Evolutionary conservation across 1,140 invertebrate species (phyloP).

Genomic region (Zaprionus camerounensis): DNA sequence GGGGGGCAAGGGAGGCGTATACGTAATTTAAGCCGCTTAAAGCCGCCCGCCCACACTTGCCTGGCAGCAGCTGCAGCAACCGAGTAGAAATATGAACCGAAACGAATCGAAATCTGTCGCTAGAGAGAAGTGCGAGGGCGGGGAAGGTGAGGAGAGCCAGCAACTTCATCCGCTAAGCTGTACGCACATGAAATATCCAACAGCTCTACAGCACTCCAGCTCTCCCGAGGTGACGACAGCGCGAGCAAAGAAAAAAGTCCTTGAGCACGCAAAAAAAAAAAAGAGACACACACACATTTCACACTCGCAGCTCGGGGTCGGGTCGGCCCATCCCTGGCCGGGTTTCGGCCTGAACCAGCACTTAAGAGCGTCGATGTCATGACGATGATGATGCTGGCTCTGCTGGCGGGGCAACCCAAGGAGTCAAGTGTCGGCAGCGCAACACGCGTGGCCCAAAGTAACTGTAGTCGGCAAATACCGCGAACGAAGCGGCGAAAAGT

Average conservation of each 20-base stretch:
- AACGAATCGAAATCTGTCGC: conserved; percentile 57
- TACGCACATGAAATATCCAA: conserved; percentile 73
- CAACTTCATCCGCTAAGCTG: conserved; percentile 65
- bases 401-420: conserved; percentile 8
- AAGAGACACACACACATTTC: conserved; percentile 12
- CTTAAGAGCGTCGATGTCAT: conserved; percentile 76
- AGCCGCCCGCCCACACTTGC: conserved; percentile 27
- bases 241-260: conserved; percentile 71
- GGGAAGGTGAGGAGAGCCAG: background rate
- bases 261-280: conserved; percentile 67
- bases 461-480: conserved; percentile 72
- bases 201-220: background rate
- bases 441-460: conserved; percentile 63
- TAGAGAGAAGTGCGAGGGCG: conserved; percentile 8
- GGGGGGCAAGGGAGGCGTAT: conserved; percentile 45
- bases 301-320: conserved; percentile 15
- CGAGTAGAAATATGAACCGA: conserved; percentile 55
- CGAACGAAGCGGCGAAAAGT: conserved; percentile 26
- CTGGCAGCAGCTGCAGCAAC: conserved; percentile 5
- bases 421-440: conserved; percentile 68
- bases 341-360: conserved; percentile 55
- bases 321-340: conserved; percentile 1
- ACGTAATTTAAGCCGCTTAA: conserved; percentile 79
- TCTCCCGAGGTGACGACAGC: conserved; percentile 10
- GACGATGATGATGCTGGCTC: conserved; percentile 36